Evolutionary conservation across 2,113 vertebrate species (phyloP).

Genomic region (Synchiropus splendidus): DNA sequence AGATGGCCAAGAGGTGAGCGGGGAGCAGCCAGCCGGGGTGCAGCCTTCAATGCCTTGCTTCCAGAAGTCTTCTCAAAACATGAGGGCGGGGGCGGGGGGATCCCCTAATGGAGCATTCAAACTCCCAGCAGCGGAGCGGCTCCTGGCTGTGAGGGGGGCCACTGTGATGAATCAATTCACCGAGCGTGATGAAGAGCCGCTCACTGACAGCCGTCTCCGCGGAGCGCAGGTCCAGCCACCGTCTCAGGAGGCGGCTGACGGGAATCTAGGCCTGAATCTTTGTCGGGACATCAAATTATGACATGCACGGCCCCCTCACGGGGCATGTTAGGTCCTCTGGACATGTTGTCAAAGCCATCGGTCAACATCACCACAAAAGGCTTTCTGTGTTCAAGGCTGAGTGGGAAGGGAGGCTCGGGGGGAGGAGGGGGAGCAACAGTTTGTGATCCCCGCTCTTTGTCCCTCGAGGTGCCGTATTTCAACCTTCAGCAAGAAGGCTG

Average conservation of each 20-base stretch:
- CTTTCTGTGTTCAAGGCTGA: conserved; percentile 6
- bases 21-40: too few relatives aligned
- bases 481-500: too few relatives aligned
- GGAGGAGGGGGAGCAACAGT: too few relatives aligned
- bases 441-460: too few relatives aligned
- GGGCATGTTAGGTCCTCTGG: conserved; percentile 39
- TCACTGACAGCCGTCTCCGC: conserved; percentile 46
- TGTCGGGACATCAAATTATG: conserved; percentile 13
- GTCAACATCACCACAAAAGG: conserved; percentile 19
- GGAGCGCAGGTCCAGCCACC: conserved; percentile 34
- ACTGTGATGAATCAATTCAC: conserved; percentile 63
- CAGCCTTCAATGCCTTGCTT: too few relatives aligned
- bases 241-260: conserved; percentile 41
- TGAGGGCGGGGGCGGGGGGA: conserved; percentile 4
- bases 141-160: conserved; percentile 20
- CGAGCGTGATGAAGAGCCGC: conserved; percentile 19
- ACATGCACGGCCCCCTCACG: conserved; percentile 20
- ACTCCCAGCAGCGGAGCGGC: conserved; percentile 52
- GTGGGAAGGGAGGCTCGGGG: neutral
- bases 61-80: conserved; percentile 31
- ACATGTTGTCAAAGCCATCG: conserved; percentile 35
- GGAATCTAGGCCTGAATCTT: conserved; percentile 10
- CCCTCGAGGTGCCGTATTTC: too few relatives aligned
- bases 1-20: too few relatives aligned
- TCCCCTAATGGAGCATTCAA: conserved; percentile 14